Percentiles rank a stretch among this genome's conserved stretches.
Conservation (phyloP, 2,888 invertebrate species). For the Leptopilina syphax region DNA sequence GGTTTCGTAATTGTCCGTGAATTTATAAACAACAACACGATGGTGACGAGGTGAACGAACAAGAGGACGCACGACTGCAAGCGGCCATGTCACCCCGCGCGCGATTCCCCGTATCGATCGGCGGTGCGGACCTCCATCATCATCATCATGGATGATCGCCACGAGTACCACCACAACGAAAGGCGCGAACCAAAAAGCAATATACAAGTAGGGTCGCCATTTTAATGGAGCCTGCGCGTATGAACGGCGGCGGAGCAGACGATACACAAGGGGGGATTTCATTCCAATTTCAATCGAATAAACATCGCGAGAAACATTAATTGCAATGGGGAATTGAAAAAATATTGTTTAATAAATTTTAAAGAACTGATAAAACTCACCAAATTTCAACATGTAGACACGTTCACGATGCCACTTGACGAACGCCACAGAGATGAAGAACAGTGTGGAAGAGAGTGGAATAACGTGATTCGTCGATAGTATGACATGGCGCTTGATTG, state of each 20-base stretch:
- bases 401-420: conserved; percentile 62
- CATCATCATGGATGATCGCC: conserved; percentile 50
- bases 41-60: conserved; percentile 40
- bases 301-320: conserved; percentile 40
- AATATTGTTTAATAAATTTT: conserved; percentile 42
- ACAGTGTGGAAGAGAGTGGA: conserved; percentile 58
- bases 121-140: conserved; percentile 65
- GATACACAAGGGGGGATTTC: conserved; percentile 63
- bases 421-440: conserved; percentile 67
- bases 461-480: conserved; percentile 68
- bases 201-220: conserved; percentile 65
- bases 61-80: conserved; percentile 65
- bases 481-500: conserved; percentile 69
- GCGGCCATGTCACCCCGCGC: conserved; percentile 70
- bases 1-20: conserved; percentile 3
- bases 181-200: conserved; percentile 64
- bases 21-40: conserved; percentile 20
- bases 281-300: conserved; percentile 48
- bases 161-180: conserved; percentile 55
- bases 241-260: conserved; percentile 71
- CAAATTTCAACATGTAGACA: conserved; percentile 60
- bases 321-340: no score
- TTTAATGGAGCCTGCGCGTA: conserved; percentile 77
- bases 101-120: conserved; percentile 71
- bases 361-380: conserved; percentile 61